A percentile compares a stretch with the other conserved stretches of the same genome.
These are phyloP conservation scores for Caenorhabditis japonica DNA, from an alignment of 2,888 invertebrate species.

Conservation along the genomic window DNA sequence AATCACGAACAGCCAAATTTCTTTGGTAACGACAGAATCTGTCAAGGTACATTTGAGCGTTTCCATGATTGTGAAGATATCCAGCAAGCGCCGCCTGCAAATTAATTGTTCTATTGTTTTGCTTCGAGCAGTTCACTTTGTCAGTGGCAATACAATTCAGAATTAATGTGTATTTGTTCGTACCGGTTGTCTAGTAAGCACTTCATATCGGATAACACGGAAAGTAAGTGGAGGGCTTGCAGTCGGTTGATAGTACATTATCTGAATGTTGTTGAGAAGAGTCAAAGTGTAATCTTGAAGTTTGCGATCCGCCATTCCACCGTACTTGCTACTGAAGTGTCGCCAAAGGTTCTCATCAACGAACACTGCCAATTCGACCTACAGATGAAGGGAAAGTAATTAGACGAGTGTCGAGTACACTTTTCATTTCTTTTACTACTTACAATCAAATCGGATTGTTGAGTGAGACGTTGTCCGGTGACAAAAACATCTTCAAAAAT, in stretches of 20 bases:
- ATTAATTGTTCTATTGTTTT: not conserved
- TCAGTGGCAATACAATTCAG: too few species aligned
- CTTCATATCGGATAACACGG: conserved; percentile 76
- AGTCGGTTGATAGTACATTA: conserved; percentile 77
- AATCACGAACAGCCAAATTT: conserved; percentile 72
- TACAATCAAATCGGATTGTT: conserved; percentile 70
- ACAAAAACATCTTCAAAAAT: conserved; percentile 76
- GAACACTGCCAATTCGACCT: conserved; percentile 77
- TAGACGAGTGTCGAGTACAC: not conserved
- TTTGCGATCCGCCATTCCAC: conserved; percentile 66
- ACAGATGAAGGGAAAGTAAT: not conserved
- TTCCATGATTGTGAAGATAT: conserved; percentile 74
- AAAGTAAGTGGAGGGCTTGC: conserved; percentile 75
- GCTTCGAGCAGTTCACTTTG: not conserved
- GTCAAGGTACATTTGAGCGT: conserved; percentile 76
- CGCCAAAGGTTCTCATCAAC: conserved; percentile 76
- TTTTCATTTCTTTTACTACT: too few species aligned
- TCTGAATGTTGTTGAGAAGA: conserved; percentile 77
- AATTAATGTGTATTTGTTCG: conserved; percentile 23
- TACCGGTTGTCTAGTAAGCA: conserved; percentile 75
- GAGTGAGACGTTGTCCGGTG: conserved; percentile 70
- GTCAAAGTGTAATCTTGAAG: conserved; percentile 76
- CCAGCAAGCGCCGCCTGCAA: conserved; percentile 73
- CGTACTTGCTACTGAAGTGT: conserved; percentile 75
- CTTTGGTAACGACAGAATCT: conserved; percentile 76